Conservation (phyloP, 2,113 vertebrate genomes). For the Cavia porcellus region DNA sequence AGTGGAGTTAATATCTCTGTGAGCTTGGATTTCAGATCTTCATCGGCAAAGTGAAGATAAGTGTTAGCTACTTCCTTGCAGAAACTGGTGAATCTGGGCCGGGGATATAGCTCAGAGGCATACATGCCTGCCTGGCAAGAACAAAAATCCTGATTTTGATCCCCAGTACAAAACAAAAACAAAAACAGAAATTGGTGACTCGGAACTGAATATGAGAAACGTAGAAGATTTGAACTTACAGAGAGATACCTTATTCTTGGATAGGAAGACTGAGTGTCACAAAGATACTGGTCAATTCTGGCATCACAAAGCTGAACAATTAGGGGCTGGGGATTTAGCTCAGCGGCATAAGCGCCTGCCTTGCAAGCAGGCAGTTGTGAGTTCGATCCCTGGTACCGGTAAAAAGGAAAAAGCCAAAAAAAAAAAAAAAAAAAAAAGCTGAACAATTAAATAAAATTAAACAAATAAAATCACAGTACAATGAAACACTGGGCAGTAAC, state of each 20-base stretch:
- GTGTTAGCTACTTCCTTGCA: background rate
- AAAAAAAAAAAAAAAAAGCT: too few species aligned
- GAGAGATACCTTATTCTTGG: background rate
- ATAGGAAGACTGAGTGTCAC: background rate
- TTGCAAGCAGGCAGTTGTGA: too few species aligned
- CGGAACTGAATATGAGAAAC: background rate
- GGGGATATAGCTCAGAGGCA: too few species aligned
- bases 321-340: too few species aligned
- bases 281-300: background rate
- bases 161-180: too few species aligned
- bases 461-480: background rate
- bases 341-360: too few species aligned
- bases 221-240: background rate
- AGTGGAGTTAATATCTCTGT: background rate
- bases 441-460: too few species aligned
- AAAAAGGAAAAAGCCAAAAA: too few species aligned
- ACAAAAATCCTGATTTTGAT: too few species aligned
- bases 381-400: too few species aligned
- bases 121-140: too few species aligned
- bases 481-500: background rate
- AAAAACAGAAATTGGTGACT: background rate
- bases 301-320: background rate
- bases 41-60: background rate
- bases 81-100: too few species aligned
- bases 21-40: constrained; percentile 7